These are phyloP conservation scores for Petrolisthes manimaculis DNA, from an alignment of 2,888 invertebrate species.

Conservation along the genomic window DNA sequence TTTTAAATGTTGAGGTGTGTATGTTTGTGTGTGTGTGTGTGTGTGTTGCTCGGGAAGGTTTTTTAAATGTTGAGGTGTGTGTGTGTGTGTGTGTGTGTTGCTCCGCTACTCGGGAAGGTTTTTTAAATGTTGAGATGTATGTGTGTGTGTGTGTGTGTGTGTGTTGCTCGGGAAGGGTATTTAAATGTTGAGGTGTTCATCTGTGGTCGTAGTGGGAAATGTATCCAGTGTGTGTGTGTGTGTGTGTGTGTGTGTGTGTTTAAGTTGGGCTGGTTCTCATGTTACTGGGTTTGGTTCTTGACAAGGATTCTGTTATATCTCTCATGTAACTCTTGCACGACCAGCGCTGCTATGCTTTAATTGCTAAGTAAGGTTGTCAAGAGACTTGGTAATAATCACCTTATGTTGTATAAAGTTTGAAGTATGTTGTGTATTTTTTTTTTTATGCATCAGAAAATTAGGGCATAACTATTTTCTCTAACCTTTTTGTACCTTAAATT, in stretches of 20 bases:
- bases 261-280: background rate
- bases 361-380: too few species aligned
- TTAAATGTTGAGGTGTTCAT: background rate
- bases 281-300: too few species aligned
- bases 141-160: slow-evolving; percentile 9
- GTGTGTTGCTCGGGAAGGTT: background rate
- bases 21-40: background rate
- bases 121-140: background rate
- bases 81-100: slow-evolving; percentile 3
- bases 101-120: background rate
- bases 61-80: background rate
- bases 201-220: background rate
- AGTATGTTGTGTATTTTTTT: too few species aligned
- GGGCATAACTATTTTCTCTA: too few species aligned
- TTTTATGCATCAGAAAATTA: too few species aligned
- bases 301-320: too few species aligned
- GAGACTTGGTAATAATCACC: too few species aligned
- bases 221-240: background rate
- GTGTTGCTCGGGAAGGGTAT: background rate
- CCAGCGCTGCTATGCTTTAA: too few species aligned
- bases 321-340: too few species aligned
- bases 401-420: too few species aligned
- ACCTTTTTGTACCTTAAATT: too few species aligned
- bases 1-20: background rate
- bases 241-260: background rate